Evolutionary conservation across 2,888 invertebrate genomes (phyloP).

Genomic region (Drosophila merina): DNA sequence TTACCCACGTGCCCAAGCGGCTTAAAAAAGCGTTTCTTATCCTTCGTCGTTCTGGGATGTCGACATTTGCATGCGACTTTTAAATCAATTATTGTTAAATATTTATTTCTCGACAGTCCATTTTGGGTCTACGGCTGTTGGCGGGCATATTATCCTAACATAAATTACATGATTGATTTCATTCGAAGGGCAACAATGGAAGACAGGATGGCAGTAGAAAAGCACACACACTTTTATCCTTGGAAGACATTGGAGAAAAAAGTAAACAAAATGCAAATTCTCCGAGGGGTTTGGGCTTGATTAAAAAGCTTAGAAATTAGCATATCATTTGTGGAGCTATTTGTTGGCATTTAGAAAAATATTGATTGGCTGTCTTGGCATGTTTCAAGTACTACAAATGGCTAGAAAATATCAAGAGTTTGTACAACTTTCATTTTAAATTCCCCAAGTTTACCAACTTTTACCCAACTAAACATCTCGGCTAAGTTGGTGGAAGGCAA

Average conservation of each 20-base stretch:
- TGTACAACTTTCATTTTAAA: neutral
- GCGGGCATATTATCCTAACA: slow-evolving; percentile 73
- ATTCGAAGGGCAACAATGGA: slow-evolving; percentile 59
- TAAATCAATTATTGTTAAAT: slow-evolving; percentile 80
- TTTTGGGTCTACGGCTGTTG: slow-evolving; percentile 36
- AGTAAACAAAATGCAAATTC: slow-evolving; percentile 77
- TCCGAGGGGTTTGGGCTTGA: slow-evolving; percentile 56
- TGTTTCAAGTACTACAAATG: neutral
- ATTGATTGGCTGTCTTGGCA: slow-evolving; percentile 31
- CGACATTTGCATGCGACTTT: slow-evolving; percentile 77
- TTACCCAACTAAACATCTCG: slow-evolving; percentile 20
- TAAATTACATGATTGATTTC: slow-evolving; percentile 83
- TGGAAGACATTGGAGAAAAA: slow-evolving; percentile 40
- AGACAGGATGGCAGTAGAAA: slow-evolving; percentile 9
- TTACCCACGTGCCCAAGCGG: slow-evolving; percentile 77
- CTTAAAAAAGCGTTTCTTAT: slow-evolving; percentile 55
- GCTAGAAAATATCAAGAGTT: neutral
- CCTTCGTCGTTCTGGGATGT: slow-evolving; percentile 20
- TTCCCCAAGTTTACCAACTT: neutral
- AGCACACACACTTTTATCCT: slow-evolving; percentile 20
- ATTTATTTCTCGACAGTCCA: slow-evolving; percentile 77
- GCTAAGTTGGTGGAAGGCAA: slow-evolving; percentile 13
- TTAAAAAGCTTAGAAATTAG: slow-evolving; percentile 76
- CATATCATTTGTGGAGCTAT: slow-evolving; percentile 68
- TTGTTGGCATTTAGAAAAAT: slow-evolving; percentile 58